These are phyloP conservation scores for Drosophila acutilabella DNA, from an alignment of 2,888 invertebrate genomes.

Conservation along the genomic window DNA sequence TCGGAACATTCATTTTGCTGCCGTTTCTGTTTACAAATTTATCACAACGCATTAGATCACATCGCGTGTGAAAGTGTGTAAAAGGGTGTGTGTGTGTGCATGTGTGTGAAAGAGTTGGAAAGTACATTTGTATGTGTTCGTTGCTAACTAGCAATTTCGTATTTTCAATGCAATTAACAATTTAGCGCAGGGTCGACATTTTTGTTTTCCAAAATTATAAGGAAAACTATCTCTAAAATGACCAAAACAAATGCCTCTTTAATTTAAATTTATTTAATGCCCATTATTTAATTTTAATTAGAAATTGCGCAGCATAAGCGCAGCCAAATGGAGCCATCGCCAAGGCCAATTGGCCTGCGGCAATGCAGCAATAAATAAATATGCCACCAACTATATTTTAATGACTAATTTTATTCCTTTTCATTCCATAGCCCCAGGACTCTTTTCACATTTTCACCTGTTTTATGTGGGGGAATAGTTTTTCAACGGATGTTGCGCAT, in stretches of 20 bases:
- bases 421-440: conserved; percentile 4
- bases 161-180: conserved; percentile 72
- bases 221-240: conserved; percentile 1
- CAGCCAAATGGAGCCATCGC: conserved; percentile 23
- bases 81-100: neutral
- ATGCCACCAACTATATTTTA: conserved; percentile 56
- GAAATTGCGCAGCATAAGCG: conserved; percentile 43
- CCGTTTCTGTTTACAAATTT: conserved; percentile 53
- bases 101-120: neutral
- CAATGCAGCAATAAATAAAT: conserved; percentile 72
- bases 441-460: conserved; percentile 21
- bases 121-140: neutral
- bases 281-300: conserved; percentile 73
- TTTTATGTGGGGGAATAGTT: conserved; percentile 6
- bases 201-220: conserved; percentile 31
- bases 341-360: conserved; percentile 44
- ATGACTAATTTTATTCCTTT: conserved; percentile 58
- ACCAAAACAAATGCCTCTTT: conserved; percentile 52
- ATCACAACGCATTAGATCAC: conserved; percentile 55
- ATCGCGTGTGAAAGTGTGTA: conserved; percentile 19
- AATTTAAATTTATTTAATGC: conserved; percentile 63
- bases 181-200: conserved; percentile 61
- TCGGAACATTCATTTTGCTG: conserved; percentile 33
- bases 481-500: conserved; percentile 70
- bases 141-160: conserved; percentile 16